Percentiles rank a stretch among this genome's conserved stretches.
Conservation (phyloP, 2,888 invertebrate genomes). For the Eupithecia dodoneata region DNA sequence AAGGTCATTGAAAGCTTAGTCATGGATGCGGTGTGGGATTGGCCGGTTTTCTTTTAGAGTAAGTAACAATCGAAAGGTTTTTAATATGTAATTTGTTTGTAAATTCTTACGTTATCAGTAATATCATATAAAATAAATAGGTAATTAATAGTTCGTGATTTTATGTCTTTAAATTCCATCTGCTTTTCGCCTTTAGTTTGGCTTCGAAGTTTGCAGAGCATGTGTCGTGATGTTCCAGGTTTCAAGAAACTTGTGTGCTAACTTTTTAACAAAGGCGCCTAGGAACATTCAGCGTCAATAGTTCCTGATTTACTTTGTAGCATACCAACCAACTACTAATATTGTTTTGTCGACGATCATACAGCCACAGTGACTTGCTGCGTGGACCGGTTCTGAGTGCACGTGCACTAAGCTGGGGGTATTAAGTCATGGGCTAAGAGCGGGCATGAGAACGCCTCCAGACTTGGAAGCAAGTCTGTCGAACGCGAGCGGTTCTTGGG, state of each 20-base stretch:
- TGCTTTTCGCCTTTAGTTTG: background rate
- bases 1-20: conserved; percentile 48
- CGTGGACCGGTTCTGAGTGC: conserved; percentile 57
- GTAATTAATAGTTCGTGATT: background rate
- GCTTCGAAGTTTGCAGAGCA: background rate
- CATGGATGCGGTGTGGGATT: conserved; percentile 32
- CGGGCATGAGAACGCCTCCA: conserved; percentile 33
- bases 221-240: background rate
- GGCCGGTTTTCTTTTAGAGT: background rate
- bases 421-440: conserved; percentile 46
- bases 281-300: background rate
- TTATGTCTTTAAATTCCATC: background rate
- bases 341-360: conserved; percentile 17
- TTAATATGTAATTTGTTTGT: background rate
- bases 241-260: background rate
- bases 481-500: conserved; percentile 49
- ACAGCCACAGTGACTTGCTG: conserved; percentile 27
- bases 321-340: conserved; percentile 1
- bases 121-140: background rate
- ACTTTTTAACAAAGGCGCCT: background rate
- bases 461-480: conserved; percentile 39
- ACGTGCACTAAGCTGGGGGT: conserved; percentile 48
- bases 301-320: background rate
- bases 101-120: background rate
- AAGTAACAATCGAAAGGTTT: background rate